Conservation (phyloP, 2,888 invertebrate genomes). For the Octodonta nipae region DNA sequence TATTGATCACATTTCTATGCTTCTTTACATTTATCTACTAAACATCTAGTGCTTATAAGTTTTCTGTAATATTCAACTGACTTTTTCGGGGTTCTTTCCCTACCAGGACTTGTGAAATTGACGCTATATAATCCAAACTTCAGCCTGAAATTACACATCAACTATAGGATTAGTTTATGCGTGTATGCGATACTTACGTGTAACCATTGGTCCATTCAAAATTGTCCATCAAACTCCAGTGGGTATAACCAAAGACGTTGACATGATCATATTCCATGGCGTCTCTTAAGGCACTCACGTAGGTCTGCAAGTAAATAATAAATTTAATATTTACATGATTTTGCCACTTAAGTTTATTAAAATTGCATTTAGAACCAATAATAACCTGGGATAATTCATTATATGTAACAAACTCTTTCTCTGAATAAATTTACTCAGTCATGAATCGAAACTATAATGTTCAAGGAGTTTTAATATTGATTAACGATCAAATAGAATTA, state of each 20-base stretch:
- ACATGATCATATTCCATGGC: slow-evolving; percentile 16
- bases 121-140: slow-evolving; percentile 6
- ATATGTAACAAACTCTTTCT: no score
- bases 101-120: background rate
- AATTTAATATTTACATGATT: background rate
- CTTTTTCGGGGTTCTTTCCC: slow-evolving; percentile 1
- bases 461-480: no score
- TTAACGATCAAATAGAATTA: no score
- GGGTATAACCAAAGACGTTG: slow-evolving; percentile 17
- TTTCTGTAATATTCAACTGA: slow-evolving; percentile 2
- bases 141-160: slow-evolving; percentile 7
- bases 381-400: background rate
- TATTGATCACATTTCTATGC: background rate
- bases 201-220: slow-evolving; percentile 21
- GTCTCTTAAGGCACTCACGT: slow-evolving; percentile 12
- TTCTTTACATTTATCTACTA: slow-evolving; percentile 6
- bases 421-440: no score
- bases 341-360: background rate
- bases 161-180: background rate
- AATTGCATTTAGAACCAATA: background rate
- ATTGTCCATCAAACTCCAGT: slow-evolving; percentile 21
- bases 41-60: slow-evolving; percentile 8
- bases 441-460: no score
- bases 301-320: slow-evolving; percentile 13
- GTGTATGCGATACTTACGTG: slow-evolving; percentile 12